phyloP scores from a whole-genome alignment of 2,888 invertebrate genomes.

The Pollenia griseotomentosa region DNA sequence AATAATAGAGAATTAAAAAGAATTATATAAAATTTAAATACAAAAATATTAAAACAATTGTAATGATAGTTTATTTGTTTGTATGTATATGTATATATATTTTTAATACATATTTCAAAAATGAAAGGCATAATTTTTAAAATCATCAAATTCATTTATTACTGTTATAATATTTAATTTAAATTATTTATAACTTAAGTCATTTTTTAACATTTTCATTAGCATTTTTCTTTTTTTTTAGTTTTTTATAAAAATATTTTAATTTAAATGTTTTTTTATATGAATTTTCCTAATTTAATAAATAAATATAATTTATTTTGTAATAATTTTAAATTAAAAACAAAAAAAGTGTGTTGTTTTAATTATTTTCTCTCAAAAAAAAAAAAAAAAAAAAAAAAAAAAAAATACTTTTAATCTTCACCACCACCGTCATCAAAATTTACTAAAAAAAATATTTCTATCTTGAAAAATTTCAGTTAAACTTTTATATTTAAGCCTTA shows the following conservation, averaged over 20 bases:
- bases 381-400: slow-evolving; percentile 5
- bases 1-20: slow-evolving; percentile 43
- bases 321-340: slow-evolving; percentile 66
- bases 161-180: too few species aligned
- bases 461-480: slow-evolving; percentile 3
- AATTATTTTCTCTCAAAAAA: slow-evolving; percentile 25
- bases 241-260: slow-evolving; percentile 22
- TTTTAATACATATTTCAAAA: too few species aligned
- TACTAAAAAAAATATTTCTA: slow-evolving; percentile 9
- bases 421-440: slow-evolving; percentile 70
- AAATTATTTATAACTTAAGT: too few species aligned
- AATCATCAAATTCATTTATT: neutral
- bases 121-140: neutral
- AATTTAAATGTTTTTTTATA: slow-evolving; percentile 34
- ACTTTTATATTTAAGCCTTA: slow-evolving; percentile 61
- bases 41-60: too few species aligned
- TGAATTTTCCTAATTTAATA: slow-evolving; percentile 40
- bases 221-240: slow-evolving; percentile 3
- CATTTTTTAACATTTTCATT: too few species aligned
- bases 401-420: slow-evolving; percentile 41
- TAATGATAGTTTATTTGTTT: neutral
- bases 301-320: slow-evolving; percentile 69
- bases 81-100: too few species aligned
- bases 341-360: slow-evolving; percentile 57
- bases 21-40: too few species aligned